phyloP scores from a whole-genome alignment of 2,888 invertebrate genomes.

The Eupithecia subfuscata region DNA sequence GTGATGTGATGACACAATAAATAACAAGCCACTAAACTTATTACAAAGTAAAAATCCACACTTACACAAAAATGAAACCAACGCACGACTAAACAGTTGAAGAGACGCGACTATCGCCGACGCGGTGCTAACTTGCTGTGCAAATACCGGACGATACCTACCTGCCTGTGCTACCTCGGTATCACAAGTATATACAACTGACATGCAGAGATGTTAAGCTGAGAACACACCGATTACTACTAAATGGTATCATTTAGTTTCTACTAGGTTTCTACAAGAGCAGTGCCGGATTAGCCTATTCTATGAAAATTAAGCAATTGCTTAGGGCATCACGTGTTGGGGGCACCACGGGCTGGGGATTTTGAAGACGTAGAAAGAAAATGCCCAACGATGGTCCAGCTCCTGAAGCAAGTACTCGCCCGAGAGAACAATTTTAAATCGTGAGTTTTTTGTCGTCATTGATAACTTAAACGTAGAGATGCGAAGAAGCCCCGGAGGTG shows the following conservation, averaged over 20 bases:
- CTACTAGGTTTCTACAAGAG: too few species aligned
- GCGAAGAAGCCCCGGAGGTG: too few species aligned
- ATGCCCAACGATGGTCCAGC: too few species aligned
- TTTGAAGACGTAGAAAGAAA: too few species aligned
- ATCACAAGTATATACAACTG: not conserved
- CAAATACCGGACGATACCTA: not conserved
- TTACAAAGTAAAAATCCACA: not conserved
- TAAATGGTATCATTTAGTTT: not conserved
- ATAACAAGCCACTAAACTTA: not conserved
- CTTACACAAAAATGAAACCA: conserved; percentile 18
- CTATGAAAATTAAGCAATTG: too few species aligned
- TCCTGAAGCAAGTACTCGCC: too few species aligned
- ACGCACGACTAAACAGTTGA: conserved; percentile 8
- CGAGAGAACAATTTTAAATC: too few species aligned
- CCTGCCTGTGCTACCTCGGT: not conserved
- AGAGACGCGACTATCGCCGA: conserved; percentile 14
- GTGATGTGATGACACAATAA: not conserved
- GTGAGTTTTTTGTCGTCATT: too few species aligned
- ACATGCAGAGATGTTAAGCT: not conserved
- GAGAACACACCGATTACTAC: not conserved
- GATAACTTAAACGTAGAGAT: too few species aligned
- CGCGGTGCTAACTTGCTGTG: conserved; percentile 7
- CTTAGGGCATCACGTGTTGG: too few species aligned
- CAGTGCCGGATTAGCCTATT: too few species aligned
- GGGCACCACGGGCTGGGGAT: too few species aligned